Evolutionary conservation across 2,113 vertebrate species (phyloP).

Genomic region (Formicarius rufipectus): DNA sequence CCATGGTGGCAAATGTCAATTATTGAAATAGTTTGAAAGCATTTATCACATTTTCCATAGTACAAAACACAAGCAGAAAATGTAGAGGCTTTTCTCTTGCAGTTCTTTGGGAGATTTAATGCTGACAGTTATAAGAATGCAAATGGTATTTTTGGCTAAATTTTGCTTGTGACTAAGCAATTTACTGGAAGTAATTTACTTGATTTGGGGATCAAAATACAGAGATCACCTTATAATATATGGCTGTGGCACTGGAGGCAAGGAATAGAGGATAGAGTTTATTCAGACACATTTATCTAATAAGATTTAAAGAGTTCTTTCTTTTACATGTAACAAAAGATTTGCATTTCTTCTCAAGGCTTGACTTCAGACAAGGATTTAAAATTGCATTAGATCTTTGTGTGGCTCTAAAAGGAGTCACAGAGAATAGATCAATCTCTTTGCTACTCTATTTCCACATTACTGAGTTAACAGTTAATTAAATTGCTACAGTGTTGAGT

Average conservation of each 20-base stretch:
- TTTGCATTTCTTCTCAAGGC: background rate
- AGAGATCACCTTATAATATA: background rate
- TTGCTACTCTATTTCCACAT: background rate
- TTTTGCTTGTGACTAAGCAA: background rate
- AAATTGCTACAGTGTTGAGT: background rate
- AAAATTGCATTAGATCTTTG: background rate
- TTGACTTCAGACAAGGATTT: constrained; percentile 9
- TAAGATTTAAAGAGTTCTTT: background rate
- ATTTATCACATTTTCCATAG: background rate
- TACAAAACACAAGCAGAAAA: background rate
- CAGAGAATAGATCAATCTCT: background rate
- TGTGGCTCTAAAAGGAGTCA: background rate
- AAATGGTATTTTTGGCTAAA: background rate
- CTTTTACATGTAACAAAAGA: background rate
- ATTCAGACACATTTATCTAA: constrained; percentile 30
- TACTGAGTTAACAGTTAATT: background rate
- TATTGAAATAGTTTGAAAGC: background rate
- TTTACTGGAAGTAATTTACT: constrained; percentile 1
- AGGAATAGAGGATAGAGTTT: background rate
- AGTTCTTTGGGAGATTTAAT: background rate
- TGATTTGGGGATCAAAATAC: background rate
- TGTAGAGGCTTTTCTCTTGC: background rate
- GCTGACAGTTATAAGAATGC: background rate
- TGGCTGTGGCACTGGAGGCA: background rate
- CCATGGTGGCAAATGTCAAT: background rate